phyloP scores from a whole-genome alignment of 2,797 vertebrate species.

The Acanthurus tractus region DNA sequence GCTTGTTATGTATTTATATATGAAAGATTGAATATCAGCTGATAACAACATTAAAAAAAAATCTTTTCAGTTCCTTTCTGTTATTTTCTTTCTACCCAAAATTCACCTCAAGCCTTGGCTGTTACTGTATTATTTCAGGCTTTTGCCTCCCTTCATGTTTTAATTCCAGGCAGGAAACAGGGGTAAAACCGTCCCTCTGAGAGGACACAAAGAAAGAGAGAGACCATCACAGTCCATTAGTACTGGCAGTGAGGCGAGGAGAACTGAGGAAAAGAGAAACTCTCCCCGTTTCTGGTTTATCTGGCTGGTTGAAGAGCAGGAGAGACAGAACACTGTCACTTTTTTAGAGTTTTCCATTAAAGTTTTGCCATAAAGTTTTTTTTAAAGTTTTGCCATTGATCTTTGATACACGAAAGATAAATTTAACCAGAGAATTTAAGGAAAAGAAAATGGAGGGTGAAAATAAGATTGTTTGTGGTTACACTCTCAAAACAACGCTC shows the following conservation, averaged over 20 bases:
- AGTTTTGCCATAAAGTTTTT: too few species aligned
- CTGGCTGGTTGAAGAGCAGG: neutral
- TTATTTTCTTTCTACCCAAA: neutral
- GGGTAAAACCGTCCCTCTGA: conserved; percentile 38
- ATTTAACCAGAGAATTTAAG: neutral
- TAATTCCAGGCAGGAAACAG: conserved; percentile 29
- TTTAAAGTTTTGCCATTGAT: neutral
- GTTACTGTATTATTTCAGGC: neutral
- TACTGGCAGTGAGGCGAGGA: conserved; percentile 20
- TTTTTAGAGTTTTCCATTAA: conserved; percentile 1
- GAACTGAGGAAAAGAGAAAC: neutral
- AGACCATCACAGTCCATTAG: conserved; percentile 38
- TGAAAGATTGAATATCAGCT: neutral
- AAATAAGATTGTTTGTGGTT: too few species aligned
- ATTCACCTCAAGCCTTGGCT: neutral
- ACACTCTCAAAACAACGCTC: neutral
- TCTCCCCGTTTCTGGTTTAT: conserved; percentile 10
- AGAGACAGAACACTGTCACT: neutral
- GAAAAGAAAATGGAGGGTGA: too few species aligned
- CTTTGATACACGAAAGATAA: neutral
- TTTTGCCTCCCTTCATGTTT: conserved; percentile 28
- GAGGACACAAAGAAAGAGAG: conserved; percentile 12
- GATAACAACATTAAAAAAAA: too few species aligned
- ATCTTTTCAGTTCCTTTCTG: too few species aligned
- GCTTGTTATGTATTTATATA: neutral